phyloP scores from a whole-genome alignment of 2,888 invertebrate species.

The Drosophila dives region DNA sequence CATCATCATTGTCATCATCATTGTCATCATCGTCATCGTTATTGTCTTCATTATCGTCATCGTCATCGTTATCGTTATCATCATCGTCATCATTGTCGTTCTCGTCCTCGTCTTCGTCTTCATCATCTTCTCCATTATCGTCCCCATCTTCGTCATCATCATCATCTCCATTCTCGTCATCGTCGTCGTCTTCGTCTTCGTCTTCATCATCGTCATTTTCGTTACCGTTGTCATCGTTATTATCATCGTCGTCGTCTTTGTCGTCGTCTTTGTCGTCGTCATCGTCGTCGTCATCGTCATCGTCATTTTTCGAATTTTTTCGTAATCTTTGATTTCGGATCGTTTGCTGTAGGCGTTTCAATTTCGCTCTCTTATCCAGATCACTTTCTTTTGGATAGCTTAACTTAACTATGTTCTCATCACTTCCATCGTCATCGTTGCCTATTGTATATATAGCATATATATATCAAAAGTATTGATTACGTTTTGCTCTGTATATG shows the following conservation, averaged over 20 bases:
- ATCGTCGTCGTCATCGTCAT: conserved; percentile 83
- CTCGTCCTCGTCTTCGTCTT: conserved; percentile 66
- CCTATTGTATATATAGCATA: conserved; percentile 62
- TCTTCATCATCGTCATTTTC: conserved; percentile 40
- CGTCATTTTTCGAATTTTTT: conserved; percentile 84
- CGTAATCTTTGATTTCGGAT: conserved; percentile 81
- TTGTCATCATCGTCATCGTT: conserved; percentile 84
- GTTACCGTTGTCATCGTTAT: conserved; percentile 75
- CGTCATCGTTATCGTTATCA: conserved; percentile 44
- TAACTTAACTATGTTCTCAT: conserved; percentile 72
- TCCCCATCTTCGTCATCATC: conserved; percentile 84
- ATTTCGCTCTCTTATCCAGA: conserved; percentile 65
- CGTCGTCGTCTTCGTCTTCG: conserved; percentile 33
- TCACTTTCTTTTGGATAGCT: conserved; percentile 76
- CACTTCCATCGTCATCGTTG: conserved; percentile 74
- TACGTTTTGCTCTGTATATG: conserved; percentile 66
- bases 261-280: conserved; percentile 81
- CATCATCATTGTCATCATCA: conserved; percentile 82
- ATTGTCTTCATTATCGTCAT: conserved; percentile 35
- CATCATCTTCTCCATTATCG: conserved; percentile 82
- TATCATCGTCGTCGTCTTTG: conserved; percentile 83
- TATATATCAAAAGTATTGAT: conserved; percentile 69
- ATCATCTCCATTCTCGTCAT: conserved; percentile 83
- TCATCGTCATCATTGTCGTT: conserved; percentile 43
- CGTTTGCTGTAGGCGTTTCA: conserved; percentile 84